Conservation (phyloP, 2,797 vertebrate species). For the Carcharodon carcharias region DNA sequence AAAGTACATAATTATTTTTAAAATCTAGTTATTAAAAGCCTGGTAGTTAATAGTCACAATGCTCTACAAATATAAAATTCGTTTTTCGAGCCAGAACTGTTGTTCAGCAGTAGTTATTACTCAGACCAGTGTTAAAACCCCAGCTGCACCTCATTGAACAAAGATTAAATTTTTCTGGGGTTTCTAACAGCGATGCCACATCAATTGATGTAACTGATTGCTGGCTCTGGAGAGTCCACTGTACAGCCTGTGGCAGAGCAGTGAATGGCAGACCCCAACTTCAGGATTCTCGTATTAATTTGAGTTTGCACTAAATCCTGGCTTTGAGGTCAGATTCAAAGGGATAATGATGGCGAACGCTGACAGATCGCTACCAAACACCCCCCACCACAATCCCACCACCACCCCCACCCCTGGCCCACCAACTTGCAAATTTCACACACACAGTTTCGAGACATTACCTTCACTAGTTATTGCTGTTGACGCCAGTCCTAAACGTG, state of each 20-base stretch:
- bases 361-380: not conserved
- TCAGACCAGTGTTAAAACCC: not conserved
- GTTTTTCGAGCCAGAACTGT: not conserved
- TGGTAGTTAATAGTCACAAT: too few relatives aligned
- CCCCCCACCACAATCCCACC: too few relatives aligned
- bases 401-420: too few relatives aligned
- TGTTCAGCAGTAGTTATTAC: not conserved
- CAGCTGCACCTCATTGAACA: not conserved
- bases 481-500: conserved; percentile 53
- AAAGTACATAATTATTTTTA: too few relatives aligned
- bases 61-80: too few relatives aligned
- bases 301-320: not conserved
- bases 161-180: too few relatives aligned
- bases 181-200: not conserved
- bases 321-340: not conserved
- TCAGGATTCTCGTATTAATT: not conserved
- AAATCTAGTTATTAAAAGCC: too few relatives aligned
- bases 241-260: not conserved
- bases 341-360: not conserved
- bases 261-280: not conserved
- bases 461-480: conserved; percentile 62
- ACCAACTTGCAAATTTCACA: not conserved
- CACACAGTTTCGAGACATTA: conserved; percentile 40
- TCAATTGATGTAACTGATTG: not conserved
- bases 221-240: not conserved